Evolutionary conservation across 2,113 vertebrate genomes (phyloP).

Genomic region (Silurus asotus): DNA sequence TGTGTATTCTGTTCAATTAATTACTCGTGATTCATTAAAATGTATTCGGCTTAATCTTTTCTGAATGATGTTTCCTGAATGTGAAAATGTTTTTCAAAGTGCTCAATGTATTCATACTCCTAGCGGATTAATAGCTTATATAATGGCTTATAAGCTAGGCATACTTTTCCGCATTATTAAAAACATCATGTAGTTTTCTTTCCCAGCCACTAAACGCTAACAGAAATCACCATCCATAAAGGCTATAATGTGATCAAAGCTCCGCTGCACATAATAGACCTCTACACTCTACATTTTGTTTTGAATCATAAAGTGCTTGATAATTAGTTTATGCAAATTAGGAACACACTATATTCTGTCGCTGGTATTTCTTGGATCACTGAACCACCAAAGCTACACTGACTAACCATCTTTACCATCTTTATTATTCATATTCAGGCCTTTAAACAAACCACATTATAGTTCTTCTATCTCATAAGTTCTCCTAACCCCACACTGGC

Average conservation of each 20-base stretch:
- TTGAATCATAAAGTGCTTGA: constrained; percentile 31
- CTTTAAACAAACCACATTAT: not conserved
- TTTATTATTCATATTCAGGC: not conserved
- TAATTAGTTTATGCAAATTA: constrained; percentile 29
- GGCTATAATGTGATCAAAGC: constrained; percentile 24
- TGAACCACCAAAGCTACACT: not conserved
- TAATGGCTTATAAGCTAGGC: not conserved
- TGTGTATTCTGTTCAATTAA: constrained; percentile 22
- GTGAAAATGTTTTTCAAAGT: not conserved
- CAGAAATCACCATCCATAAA: constrained; percentile 15
- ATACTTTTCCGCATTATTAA: constrained; percentile 18
- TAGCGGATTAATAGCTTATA: constrained; percentile 7
- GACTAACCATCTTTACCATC: not conserved
- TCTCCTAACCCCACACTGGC: not conserved
- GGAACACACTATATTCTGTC: not conserved
- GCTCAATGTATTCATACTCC: not conserved
- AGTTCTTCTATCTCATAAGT: not conserved
- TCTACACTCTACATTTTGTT: constrained; percentile 11
- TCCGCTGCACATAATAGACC: not conserved
- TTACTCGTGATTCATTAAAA: constrained; percentile 4
- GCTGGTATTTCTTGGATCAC: not conserved
- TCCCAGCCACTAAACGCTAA: not conserved
- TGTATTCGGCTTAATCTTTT: not conserved
- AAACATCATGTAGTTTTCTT: constrained; percentile 22
- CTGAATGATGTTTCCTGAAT: not conserved